Evolutionary conservation across 2,797 vertebrate species (phyloP).

Genomic region (Tarsius wallacei): DNA sequence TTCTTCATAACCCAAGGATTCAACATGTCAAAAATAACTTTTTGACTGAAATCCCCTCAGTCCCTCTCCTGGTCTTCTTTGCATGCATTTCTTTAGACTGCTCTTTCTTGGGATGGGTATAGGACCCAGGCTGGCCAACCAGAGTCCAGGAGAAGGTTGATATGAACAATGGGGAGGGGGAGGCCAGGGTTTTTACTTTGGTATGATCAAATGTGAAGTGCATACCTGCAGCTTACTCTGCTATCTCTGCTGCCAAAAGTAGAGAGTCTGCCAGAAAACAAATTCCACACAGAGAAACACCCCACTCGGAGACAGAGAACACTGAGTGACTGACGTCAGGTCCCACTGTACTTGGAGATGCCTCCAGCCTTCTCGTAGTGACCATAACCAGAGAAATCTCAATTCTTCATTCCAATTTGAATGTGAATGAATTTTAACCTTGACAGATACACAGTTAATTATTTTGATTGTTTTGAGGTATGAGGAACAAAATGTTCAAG

Average conservation of each 20-base stretch:
- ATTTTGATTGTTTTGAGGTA: not conserved
- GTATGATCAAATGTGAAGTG: not conserved
- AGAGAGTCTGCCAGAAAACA: not conserved
- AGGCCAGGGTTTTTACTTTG: not conserved
- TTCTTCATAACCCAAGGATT: not conserved
- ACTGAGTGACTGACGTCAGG: rapidly evolving
- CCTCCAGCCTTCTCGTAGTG: not conserved
- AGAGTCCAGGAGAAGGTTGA: not conserved
- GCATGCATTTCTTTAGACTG: not conserved
- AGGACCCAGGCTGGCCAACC: not conserved
- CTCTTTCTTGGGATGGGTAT: not conserved
- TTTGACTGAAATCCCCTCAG: not conserved
- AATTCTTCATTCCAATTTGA: not conserved
- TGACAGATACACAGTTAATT: not conserved
- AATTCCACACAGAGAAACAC: no score
- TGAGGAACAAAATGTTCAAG: not conserved
- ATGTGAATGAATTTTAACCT: not conserved
- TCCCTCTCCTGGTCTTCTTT: no score
- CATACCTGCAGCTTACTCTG: not conserved
- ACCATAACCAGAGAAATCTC: no score
- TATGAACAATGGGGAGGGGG: not conserved
- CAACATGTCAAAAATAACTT: not conserved
- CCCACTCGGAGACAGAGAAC: no score
- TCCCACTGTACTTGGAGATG: not conserved
- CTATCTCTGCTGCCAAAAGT: not conserved